These are phyloP conservation scores for Lucilia cuprina DNA, from an alignment of 1,140 invertebrate species.

Conservation along the genomic window DNA sequence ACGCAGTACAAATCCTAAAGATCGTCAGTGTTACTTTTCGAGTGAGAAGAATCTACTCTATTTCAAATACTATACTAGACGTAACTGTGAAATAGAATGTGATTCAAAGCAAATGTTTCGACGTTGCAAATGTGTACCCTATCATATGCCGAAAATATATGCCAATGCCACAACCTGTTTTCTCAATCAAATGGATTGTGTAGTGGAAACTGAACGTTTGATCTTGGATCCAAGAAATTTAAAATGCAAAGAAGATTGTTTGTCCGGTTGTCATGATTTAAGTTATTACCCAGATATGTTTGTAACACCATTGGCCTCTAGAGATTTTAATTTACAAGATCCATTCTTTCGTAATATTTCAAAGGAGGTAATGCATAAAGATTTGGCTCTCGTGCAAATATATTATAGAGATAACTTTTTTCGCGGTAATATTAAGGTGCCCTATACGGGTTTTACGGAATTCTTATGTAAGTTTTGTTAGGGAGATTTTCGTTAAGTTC, in stretches of 20 bases:
- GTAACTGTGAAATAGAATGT: slow-evolving; percentile 76
- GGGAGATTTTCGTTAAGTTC: neutral
- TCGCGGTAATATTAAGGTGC: slow-evolving; percentile 72
- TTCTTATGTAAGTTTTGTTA: slow-evolving; percentile 69
- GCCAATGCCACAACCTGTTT: slow-evolving; percentile 44
- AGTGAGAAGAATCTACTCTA: slow-evolving; percentile 49
- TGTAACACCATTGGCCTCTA: slow-evolving; percentile 53
- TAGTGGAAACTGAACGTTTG: slow-evolving; percentile 41
- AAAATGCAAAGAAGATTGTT: slow-evolving; percentile 64
- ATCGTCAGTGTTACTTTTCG: slow-evolving; percentile 52
- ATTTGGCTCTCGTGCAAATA: slow-evolving; percentile 76
- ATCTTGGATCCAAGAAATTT: slow-evolving; percentile 39
- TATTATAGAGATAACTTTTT: slow-evolving; percentile 75
- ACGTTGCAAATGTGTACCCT: slow-evolving; percentile 71
- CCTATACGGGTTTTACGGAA: slow-evolving; percentile 77
- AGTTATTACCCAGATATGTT: slow-evolving; percentile 70
- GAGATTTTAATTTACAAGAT: slow-evolving; percentile 36
- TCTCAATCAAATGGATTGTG: slow-evolving; percentile 45
- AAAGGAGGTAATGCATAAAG: slow-evolving; percentile 44
- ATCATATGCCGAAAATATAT: slow-evolving; percentile 69
- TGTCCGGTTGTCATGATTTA: slow-evolving; percentile 74
- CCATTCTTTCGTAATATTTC: slow-evolving; percentile 46
- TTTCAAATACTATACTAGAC: slow-evolving; percentile 52
- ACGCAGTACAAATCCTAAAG: slow-evolving; percentile 44
- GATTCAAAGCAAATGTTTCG: slow-evolving; percentile 71